Base-by-base conservation (phyloP, 2,888 invertebrate genomes). In the Thelaira solivaga region DNA sequence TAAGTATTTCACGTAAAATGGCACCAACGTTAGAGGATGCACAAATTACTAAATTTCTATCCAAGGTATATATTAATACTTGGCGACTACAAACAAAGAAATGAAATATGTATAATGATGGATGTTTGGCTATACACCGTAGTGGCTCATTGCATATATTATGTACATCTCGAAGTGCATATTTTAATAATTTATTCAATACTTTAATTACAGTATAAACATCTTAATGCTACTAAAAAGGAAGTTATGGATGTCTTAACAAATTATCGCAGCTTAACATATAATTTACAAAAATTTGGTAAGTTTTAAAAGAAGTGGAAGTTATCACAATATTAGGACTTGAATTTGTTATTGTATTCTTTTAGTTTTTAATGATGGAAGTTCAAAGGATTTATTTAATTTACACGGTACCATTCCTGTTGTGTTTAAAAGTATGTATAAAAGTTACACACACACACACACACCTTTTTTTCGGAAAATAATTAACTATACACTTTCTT, bases 381-480 rank as follows among this genome's bases (percentile, higher is more conserved):
- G 91, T 1, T 90, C 92, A 45, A 95, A 94, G 88, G 94, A 96
- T 69, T 90, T 98, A 81, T 91, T 97, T 39, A 95, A 94, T 87
- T 90, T 98, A 62, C 92, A 93, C 85, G 98, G 98, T 64, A 98
- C 98, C 6, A 96, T 98, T 84, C 98, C 98, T 45, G 96, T 98
- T 1, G 91, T 92, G 64, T 98, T 95, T 87, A 97, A 95, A 92
- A 95, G 96, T 90, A 81, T 34, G 45, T 34, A 29, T n/a, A n/a
- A n/a, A n/a, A n/a, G n/a, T n/a, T n/a, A n/a, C n/a, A n/a, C n/a
- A n/a, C n/a, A n/a, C n/a, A n/a, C n/a, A n/a, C n/a, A n/a, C n/a
- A n/a, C n/a, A n/a, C n/a, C n/a, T n/a, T n/a, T n/a, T n/a, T n/a
- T n/a, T n/a, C n/a, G n/a, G n/a, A n/a, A n/a, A n/a, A n/a, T n/a